phyloP scores from a whole-genome alignment of 1,140 invertebrate genomes.

The Luehdorfia chinensis region DNA sequence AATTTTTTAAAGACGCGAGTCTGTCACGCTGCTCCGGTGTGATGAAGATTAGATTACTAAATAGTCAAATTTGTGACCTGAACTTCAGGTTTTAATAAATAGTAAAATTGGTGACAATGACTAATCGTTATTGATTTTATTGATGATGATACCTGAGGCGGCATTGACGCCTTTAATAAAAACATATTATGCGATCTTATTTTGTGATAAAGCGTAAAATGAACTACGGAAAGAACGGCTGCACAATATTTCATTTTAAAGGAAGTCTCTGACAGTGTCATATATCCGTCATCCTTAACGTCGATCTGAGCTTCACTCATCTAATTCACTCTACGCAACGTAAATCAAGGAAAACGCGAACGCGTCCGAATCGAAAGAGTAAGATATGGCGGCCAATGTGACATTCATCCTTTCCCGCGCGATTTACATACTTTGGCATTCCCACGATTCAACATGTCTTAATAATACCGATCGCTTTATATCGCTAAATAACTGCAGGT shows the following conservation, averaged over 20 bases:
- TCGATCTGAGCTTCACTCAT: not conserved
- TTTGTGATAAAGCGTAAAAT: no score
- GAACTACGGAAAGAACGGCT: no score
- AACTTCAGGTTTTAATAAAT: no score
- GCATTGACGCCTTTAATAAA: no score
- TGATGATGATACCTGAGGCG: no score
- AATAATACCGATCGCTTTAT: slow-evolving; percentile 1
- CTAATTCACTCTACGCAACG: slow-evolving; percentile 6
- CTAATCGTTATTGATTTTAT: no score
- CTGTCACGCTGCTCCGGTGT: no score
- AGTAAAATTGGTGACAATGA: no score
- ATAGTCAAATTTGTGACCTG: no score
- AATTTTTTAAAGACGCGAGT: no score
- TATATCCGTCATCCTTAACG: not conserved
- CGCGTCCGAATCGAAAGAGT: slow-evolving; percentile 1
- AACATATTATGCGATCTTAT: no score
- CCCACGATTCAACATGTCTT: slow-evolving; percentile 11
- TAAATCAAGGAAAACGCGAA: slow-evolving; percentile 3
- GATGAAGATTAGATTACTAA: no score
- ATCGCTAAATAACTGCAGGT: slow-evolving; percentile 12
- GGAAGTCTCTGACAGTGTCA: not conserved
- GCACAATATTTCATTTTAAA: not conserved
- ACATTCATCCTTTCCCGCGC: slow-evolving; percentile 14
- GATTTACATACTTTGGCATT: slow-evolving; percentile 5
- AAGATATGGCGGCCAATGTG: slow-evolving; percentile 8